These are phyloP conservation scores for Protobothrops mucrosquamatus DNA, from an alignment of 2,113 vertebrate species.

Conservation along the genomic window DNA sequence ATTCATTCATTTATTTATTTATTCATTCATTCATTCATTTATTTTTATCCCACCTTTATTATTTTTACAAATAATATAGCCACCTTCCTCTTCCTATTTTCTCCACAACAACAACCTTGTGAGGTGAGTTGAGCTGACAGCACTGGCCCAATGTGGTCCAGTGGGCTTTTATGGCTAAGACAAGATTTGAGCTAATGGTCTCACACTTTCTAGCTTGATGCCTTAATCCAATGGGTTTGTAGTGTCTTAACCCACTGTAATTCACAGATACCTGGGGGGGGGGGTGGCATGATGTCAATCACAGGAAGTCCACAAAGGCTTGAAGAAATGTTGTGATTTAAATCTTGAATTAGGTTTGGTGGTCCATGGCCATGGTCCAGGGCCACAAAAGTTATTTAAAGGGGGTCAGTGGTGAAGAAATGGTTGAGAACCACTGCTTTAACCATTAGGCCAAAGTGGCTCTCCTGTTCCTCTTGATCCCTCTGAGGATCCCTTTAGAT, in stretches of 20 bases:
- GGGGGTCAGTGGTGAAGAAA: neutral
- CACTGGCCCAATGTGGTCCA: neutral
- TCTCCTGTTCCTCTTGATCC: neutral
- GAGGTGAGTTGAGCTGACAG: neutral
- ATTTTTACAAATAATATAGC: neutral
- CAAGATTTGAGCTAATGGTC: neutral
- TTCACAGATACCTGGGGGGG: neutral
- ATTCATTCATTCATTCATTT: neutral
- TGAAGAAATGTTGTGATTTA: neutral
- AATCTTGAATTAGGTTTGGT: neutral
- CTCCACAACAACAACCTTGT: neutral
- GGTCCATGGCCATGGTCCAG: neutral
- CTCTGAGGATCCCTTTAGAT: neutral
- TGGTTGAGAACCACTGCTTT: neutral
- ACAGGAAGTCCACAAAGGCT: neutral
- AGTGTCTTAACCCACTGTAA: neutral
- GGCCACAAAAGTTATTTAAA: neutral
- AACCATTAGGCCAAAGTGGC: neutral
- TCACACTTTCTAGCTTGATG: neutral
- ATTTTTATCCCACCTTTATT: neutral
- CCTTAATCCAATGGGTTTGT: neutral
- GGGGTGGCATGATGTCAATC: neutral
- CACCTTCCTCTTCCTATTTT: neutral
- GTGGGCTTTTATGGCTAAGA: neutral
- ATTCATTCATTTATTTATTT: neutral